Conservation (phyloP, 1,140 invertebrate genomes). For the Papilio glaucus region DNA sequence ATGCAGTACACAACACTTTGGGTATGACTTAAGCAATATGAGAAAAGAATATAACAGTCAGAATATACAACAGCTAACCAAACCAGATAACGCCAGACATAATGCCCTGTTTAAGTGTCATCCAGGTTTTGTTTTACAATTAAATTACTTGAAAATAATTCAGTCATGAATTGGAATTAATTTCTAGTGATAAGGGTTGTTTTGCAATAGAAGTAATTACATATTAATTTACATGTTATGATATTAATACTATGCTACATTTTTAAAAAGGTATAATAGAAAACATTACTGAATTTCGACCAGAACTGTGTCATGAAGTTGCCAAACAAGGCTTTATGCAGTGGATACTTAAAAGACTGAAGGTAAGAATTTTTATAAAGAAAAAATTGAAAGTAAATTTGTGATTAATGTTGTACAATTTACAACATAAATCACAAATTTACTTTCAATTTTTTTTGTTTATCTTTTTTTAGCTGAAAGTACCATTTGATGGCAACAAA, state of each 20-base stretch:
- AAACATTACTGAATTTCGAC: constrained; percentile 95
- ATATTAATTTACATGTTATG: too few species aligned
- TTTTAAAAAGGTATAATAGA: constrained; percentile 90
- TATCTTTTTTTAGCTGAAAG: constrained; percentile 81
- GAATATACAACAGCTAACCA: too few species aligned
- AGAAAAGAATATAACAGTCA: too few species aligned
- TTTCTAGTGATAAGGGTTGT: too few species aligned
- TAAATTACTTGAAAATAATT: too few species aligned
- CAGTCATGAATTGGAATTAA: too few species aligned
- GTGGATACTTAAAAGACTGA: constrained; percentile 96
- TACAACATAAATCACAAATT: constrained; percentile 31
- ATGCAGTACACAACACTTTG: constrained; percentile 98
- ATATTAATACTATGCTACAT: too few species aligned
- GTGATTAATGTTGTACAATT: constrained; percentile 35
- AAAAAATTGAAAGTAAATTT: background rate
- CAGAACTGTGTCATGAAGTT: constrained; percentile 92
- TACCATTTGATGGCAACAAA: constrained; percentile 98
- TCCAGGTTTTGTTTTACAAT: too few species aligned
- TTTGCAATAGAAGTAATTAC: too few species aligned
- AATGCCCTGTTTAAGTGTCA: too few species aligned
- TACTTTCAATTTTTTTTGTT: constrained; percentile 33
- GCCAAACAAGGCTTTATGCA: constrained; percentile 94
- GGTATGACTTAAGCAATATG: too few species aligned
- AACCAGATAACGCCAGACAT: too few species aligned
- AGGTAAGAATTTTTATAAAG: constrained; percentile 77